Conservation (phyloP, 2,888 invertebrate genomes). For the Agonopterix arenella region DNA sequence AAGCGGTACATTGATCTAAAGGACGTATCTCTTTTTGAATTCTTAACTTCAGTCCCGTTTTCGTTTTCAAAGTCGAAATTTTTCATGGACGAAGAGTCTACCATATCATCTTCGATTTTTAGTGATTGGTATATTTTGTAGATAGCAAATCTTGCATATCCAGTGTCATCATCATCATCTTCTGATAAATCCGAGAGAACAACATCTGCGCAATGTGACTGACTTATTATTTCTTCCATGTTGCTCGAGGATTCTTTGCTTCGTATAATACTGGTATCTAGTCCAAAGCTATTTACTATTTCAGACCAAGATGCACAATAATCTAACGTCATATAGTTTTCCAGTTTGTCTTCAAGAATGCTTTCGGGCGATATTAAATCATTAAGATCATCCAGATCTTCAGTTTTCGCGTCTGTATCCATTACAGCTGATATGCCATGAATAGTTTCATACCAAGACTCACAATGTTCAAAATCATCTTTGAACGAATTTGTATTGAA, state of each 20-base stretch:
- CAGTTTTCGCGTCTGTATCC: conserved; percentile 8
- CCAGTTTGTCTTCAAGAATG: conserved; percentile 6
- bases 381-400: conserved; percentile 1
- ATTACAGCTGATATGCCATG: conserved; percentile 51
- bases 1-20: conserved; percentile 47
- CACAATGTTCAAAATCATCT: conserved; percentile 30
- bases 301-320: conserved; percentile 51
- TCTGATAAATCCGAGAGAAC: conserved; percentile 31
- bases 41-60: conserved; percentile 19
- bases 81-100: conserved; percentile 59
- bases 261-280: conserved; percentile 31
- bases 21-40: conserved; percentile 21
- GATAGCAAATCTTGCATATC: conserved; percentile 53
- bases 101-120: conserved; percentile 37
- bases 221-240: conserved; percentile 40
- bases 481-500: conserved; percentile 33
- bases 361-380: neutral
- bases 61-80: conserved; percentile 31
- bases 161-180: conserved; percentile 30
- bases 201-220: conserved; percentile 19
- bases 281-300: conserved; percentile 40
- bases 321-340: conserved; percentile 4
- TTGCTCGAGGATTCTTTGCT: conserved; percentile 27
- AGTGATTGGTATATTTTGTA: conserved; percentile 54
- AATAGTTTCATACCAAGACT: conserved; percentile 58